Evolutionary conservation across 2,888 invertebrate species (phyloP), one percentile per base, ranked within the genome.

Genomic region (Acleris literana): DNA sequence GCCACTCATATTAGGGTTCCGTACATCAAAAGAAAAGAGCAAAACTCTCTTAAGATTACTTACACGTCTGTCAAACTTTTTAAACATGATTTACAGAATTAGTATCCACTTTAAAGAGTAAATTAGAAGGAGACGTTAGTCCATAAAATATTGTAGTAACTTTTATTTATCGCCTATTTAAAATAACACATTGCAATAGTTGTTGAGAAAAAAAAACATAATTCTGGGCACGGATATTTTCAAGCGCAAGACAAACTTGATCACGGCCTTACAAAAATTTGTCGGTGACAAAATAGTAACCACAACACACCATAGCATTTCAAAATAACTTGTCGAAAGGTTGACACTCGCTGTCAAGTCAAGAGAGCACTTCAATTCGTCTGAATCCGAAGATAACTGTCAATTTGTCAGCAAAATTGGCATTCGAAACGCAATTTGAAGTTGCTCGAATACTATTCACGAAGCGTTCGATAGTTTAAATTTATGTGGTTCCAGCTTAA

Each of bases 341-440:
- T 54, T 54, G 39, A 54, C 54, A 53, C 53, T n/a, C 46, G 52
- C 46, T 59, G 58, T 64, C 64, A 64, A 48, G 53, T 59, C 25
- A 33, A 22, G 22, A 54, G 39, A 59, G 39, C 46, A 43, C 43
- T 59, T 64, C 54, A 25, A 64, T 64, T 59, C 64, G 17, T 64
- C 64, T 64, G 46, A 17, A 46, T 17, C 39, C 20, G 1, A 33
- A 59, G 64, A 64, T 64, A 59, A 64, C 59, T 64, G 64, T 64
- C 64, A 64, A 64, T 59, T 64, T 59, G 59, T 64, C 53, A 58
- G 18, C 25, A 43, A 54, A 59, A 64, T 59, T 59, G 59, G 48
- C 59, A 59, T 16, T 61, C 53, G 61, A 61, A 61, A 54, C 17
- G 39, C 53, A 39, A 59, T 58, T 64, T 39, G 56, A 17, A 29